Evolutionary conservation across 2,888 invertebrate genomes (phyloP).

Genomic region (Corbicula japonica): DNA sequence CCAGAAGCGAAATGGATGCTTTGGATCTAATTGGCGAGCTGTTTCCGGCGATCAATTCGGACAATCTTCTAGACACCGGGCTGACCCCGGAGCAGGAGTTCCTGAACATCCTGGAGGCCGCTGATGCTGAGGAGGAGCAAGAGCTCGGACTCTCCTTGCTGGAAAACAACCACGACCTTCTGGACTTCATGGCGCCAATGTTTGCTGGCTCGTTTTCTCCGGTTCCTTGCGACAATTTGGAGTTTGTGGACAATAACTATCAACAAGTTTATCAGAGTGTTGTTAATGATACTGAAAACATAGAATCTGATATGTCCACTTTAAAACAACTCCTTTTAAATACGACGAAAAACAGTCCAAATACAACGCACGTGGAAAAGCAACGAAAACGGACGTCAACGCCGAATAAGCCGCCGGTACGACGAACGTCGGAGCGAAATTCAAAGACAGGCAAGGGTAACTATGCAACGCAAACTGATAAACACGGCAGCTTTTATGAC

Average conservation of each 20-base stretch:
- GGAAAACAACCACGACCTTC: slow-evolving; percentile 39
- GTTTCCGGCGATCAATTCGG: not conserved
- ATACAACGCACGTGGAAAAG: not conserved
- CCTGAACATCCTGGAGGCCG: slow-evolving; percentile 23
- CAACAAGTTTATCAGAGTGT: slow-evolving; percentile 12
- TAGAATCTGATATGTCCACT: not conserved
- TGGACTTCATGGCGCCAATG: slow-evolving; percentile 40
- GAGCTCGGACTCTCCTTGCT: slow-evolving; percentile 29
- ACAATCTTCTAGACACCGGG: not conserved
- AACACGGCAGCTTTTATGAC: too few species aligned
- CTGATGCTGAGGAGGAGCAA: slow-evolving; percentile 17
- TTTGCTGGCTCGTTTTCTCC: slow-evolving; percentile 36
- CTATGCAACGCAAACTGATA: not conserved
- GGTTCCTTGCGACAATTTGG: slow-evolving; percentile 34
- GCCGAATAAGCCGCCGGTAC: not conserved
- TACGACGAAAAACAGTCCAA: slow-evolving; percentile 7
- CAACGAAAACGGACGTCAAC: too few species aligned
- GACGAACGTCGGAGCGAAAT: too few species aligned
- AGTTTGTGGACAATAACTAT: slow-evolving; percentile 17
- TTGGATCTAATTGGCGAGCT: slow-evolving; percentile 19
- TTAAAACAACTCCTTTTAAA: slow-evolving; percentile 30
- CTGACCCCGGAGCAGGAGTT: slow-evolving; percentile 28
- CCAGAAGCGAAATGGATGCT: too few species aligned
- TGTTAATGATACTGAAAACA: too few species aligned
- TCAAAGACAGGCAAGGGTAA: not conserved